These are phyloP conservation scores for Lepidotrigona ventralis DNA, from an alignment of 1,140 invertebrate species.

Conservation along the genomic window DNA sequence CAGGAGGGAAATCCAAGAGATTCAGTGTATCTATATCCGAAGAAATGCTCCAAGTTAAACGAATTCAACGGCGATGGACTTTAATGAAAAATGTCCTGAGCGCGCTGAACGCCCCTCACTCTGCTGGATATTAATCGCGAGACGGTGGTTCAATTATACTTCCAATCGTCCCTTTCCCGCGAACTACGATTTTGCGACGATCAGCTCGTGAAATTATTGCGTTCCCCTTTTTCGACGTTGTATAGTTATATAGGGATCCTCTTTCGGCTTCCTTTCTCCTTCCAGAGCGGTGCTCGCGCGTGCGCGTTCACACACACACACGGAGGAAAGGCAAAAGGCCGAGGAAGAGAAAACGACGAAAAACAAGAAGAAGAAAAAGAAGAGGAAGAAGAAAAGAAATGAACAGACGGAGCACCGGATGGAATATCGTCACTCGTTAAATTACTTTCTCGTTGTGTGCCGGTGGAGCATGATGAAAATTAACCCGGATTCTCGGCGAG, in stretches of 20 bases:
- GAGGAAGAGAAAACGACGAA: slow-evolving; percentile 8
- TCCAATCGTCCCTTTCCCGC: slow-evolving; percentile 63
- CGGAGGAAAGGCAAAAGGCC: slow-evolving; percentile 46
- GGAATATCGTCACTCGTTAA: slow-evolving; percentile 61
- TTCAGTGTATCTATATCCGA: slow-evolving; percentile 41
- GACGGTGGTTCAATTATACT: slow-evolving; percentile 67
- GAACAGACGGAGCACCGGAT: slow-evolving; percentile 43
- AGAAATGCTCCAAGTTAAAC: slow-evolving; percentile 61
- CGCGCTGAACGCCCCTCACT: slow-evolving; percentile 33
- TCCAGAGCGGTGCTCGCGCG: slow-evolving; percentile 22
- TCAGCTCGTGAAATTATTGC: slow-evolving; percentile 65
- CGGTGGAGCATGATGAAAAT: slow-evolving; percentile 47
- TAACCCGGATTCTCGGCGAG: slow-evolving; percentile 38
- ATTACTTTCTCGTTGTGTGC: slow-evolving; percentile 45
- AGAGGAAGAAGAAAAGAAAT: background rate
- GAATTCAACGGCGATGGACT: slow-evolving; percentile 58
- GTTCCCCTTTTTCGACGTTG: slow-evolving; percentile 4
- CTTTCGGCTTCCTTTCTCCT: slow-evolving; percentile 18
- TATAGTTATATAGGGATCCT: slow-evolving; percentile 43
- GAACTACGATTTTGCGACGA: slow-evolving; percentile 59
- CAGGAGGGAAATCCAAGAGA: slow-evolving; percentile 20
- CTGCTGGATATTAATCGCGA: slow-evolving; percentile 64
- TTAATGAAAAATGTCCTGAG: slow-evolving; percentile 64
- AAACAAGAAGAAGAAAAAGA: background rate
- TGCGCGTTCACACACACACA: background rate